phyloP scores from a whole-genome alignment of 2,113 vertebrate species.

The Microtus oregoni region DNA sequence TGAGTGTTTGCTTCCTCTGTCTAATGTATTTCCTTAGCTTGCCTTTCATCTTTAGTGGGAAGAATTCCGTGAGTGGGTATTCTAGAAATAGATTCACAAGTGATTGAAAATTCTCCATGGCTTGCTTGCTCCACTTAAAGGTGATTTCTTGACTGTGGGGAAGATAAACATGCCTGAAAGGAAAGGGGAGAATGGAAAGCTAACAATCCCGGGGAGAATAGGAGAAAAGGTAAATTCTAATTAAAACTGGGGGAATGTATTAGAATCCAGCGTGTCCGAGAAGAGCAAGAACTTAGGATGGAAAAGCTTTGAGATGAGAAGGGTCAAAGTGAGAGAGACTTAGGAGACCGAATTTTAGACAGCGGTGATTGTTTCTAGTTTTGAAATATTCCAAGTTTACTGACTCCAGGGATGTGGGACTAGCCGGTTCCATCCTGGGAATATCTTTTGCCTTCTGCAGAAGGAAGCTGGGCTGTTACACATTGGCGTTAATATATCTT shows the following conservation, averaged over 20 bases:
- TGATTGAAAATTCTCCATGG: conserved; percentile 49
- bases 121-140: conserved; percentile 45
- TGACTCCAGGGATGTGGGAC: background rate
- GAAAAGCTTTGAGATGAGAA: background rate
- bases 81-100: conserved; percentile 67
- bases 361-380: background rate
- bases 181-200: background rate
- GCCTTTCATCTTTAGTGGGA: conserved; percentile 71
- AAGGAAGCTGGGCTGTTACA: background rate
- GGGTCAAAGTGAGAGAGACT: background rate
- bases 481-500: background rate
- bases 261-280: conserved; percentile 7
- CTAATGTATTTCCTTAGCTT: conserved; percentile 72
- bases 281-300: background rate
- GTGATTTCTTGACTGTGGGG: conserved; percentile 1
- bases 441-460: background rate
- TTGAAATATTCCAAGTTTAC: background rate
- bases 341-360: background rate
- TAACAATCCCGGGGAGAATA: background rate
- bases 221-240: background rate
- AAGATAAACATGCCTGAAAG: conserved; percentile 2
- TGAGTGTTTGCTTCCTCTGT: conserved; percentile 71
- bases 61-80: conserved; percentile 57
- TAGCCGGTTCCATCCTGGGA: background rate
- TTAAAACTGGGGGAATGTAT: background rate